A percentile compares a stretch with the other conserved stretches of the same genome.
These are phyloP conservation scores for Scaptodrosophila lebanonensis DNA, from an alignment of 1,140 invertebrate species.

Conservation along the genomic window DNA sequence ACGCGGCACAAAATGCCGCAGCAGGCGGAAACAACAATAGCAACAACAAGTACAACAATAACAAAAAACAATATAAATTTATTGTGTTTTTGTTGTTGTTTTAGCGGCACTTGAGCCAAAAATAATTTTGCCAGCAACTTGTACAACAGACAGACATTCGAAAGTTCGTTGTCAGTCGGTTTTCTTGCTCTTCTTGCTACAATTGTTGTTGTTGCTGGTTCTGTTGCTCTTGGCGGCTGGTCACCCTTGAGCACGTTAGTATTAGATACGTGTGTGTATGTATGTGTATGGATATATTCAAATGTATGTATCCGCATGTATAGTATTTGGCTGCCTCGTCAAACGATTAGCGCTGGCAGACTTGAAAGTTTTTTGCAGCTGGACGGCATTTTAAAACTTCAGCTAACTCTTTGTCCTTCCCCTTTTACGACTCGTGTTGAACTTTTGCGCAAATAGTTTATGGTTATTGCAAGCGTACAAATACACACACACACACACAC, in stretches of 20 bases:
- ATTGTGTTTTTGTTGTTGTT: too few species aligned
- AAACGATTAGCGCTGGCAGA: slow-evolving; percentile 64
- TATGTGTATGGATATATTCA: slow-evolving; percentile 1
- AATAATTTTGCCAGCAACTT: slow-evolving; percentile 33
- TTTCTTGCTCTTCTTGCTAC: background rate
- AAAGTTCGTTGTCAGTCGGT: too few species aligned
- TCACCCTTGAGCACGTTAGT: slow-evolving; percentile 9
- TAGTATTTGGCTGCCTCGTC: slow-evolving; percentile 24
- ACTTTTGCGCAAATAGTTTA: slow-evolving; percentile 71
- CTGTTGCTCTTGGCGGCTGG: slow-evolving; percentile 15
- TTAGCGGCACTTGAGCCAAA: slow-evolving; percentile 39
- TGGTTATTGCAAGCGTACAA: slow-evolving; percentile 50
- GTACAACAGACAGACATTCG: slow-evolving; percentile 2
- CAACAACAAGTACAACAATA: slow-evolving; percentile 1
- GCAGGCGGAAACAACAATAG: background rate
- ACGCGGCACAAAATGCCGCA: slow-evolving; percentile 11
- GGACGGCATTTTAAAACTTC: slow-evolving; percentile 26
- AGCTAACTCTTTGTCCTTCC: slow-evolving; percentile 11
- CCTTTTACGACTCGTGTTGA: slow-evolving; percentile 56
- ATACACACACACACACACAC: too few species aligned
- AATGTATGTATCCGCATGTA: background rate
- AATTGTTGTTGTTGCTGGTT: slow-evolving; percentile 35
- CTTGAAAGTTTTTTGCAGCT: slow-evolving; percentile 66
- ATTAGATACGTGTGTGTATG: slow-evolving; percentile 1
- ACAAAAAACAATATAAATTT: slow-evolving; percentile 13